Evolutionary conservation across 2,113 vertebrate genomes (phyloP), one percentile per base, ranked within the genome.

Genomic region (Fulmarus glacialis): DNA sequence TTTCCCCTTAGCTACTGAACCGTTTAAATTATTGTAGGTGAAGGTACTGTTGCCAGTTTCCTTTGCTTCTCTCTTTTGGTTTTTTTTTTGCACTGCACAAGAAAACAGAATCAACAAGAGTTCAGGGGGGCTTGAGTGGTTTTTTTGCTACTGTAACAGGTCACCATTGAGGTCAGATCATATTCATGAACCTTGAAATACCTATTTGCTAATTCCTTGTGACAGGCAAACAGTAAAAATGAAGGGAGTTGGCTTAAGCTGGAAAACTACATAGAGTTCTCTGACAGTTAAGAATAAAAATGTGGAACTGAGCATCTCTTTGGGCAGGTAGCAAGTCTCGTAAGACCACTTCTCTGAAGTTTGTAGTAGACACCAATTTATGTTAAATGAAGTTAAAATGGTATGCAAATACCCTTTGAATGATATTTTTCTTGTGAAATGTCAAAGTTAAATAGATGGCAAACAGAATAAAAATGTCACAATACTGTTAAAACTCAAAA

Each of bases 381-480:
- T 27, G 20, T 22, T 72, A 82, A 81, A 93, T 22, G 32, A 74
- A 83, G 47, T 74, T 52, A 95, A 88, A 94, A 75, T 38, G 17
- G 3, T 48, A 56, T 62, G 10, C 24, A 79, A 92, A 62, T 43
- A 53, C 21, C 32, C 21, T 78, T 90, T 43, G 23, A 90, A 74
- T 20, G 9, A 42, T 23, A 15, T 81, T 59, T 92, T 77, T 87
- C 40, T 56, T 30, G 15, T 29, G 32, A 89, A 94, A 90, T 89
- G 45, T 86, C 59, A 40, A 92, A 88, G 32, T 82, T 87, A 82
- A 86, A 73, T 68, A 43, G 17, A 59, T 29, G 32, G 17, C 20
- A 91, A 91, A 83, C 36, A 87, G 29, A 86, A 74, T 11, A 22
- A 82, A 82, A 72, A 88, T 79, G 15, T 66, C 55, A 63, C 53